Evolutionary conservation across 2,113 vertebrate species (phyloP), one percentile per base, ranked within the genome.

Genomic region (Oceanodroma tethys): DNA sequence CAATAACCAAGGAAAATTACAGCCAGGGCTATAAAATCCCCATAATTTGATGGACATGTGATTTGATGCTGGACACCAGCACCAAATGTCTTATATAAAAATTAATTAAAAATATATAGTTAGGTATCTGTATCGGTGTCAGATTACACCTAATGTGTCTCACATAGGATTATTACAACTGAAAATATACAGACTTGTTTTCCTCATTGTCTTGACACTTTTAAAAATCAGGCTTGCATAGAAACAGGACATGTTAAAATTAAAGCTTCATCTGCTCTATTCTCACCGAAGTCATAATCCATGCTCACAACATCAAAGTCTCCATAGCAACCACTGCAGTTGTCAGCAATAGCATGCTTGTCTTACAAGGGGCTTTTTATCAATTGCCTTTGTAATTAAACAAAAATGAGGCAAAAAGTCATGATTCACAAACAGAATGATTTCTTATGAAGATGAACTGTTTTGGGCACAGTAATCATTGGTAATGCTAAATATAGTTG

Each of bases 191-290:
- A 71, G 65, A 53, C 56, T 91, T 84, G 67, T 92, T 83, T 86
- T 93, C 76, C 86, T 95, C 59, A 30, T 84, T 1, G 3, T 90
- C 93, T 87, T 56, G 27, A 36, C 50, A 11, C 78, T 94, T 94
- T 47, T 60, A 84, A 89, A 95, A 89, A 84, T 38, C 83, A 93
- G 0, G 1, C 84, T 81, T 74, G 94, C 84, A 59, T 25, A 88
- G 90, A 90, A 95, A 95, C 63, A 88, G 36, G 72, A 84, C 0
- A 3, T 65, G 94, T 93, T 92, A 93, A 96, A 97, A 96, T 95
- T 78, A 95, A 94, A 90, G 90, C 96, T 94, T 97, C 94, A 93
- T 95, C 95, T 95, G 86, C 96, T 97, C 59, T 76, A 12, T 86
- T 94, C 93, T 95, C 86, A 80, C 88, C 88, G 36, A 86, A 96